Base-by-base conservation (phyloP, 2,888 invertebrate genomes). In the Hypolimnas misippus region DNA sequence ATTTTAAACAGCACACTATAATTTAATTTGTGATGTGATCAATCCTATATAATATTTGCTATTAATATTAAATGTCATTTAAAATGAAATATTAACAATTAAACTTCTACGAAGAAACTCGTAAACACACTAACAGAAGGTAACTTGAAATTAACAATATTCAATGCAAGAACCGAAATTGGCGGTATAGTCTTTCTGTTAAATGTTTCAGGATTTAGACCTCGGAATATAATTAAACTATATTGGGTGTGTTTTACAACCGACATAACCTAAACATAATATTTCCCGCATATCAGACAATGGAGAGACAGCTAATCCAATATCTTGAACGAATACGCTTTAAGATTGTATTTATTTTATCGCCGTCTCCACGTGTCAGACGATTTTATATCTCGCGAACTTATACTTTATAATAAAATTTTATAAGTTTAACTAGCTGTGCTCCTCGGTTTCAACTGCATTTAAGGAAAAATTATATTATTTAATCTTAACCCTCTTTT, bases 341-440 rank as follows among this genome's bases (percentile, higher is more conserved):
- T 33, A 35, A 49, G 57, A 57, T 64, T 64, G 56, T 64, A 64
- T 64, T 61, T 61, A 64, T 64, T 64, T 61, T 64, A 64, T 64
- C 60, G 60, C 53, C 56, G 31, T 53, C 61, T 53, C 52, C 52
- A 61, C 40, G 33, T 57, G 57, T 57, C 56, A 53, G 60, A 64
- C 61, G 25, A 53, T 53, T 46, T 49, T 52, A 57, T 57, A 52
- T 25, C 16, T 29, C 25, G 1, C 6, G n/a, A 49, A 49, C 7
- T 42, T 25, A 0, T 6, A 42, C 10, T 42, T 42, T 8, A n/a
- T 7, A n/a, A 25, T 25, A 25, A 49, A 49, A 21, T 5, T 46
- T 25, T 25, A n/a, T 3, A 25, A 46, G 17, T 25, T 25, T 25
- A 29, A 46, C n/a, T n/a, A n/a, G n/a, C n/a, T n/a, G n/a, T n/a